Evolutionary conservation across 2,888 invertebrate species (phyloP), one percentile per base, ranked within the genome.

Genomic region (Biston betularia): DNA sequence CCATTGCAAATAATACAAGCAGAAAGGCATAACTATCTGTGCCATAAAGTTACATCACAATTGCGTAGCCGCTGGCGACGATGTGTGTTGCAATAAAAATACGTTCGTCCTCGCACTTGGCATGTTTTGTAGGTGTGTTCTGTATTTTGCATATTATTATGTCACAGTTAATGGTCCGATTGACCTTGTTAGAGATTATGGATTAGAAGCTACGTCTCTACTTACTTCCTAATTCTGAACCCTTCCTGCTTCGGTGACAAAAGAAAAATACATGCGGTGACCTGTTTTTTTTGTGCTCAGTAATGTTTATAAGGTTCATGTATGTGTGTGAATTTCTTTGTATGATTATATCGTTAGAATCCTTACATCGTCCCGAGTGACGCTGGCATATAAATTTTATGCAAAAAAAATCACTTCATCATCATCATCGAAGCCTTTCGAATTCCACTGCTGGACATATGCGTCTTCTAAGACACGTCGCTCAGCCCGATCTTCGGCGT

Each of bases 11-110:
- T 40, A 56, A 61, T 52, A 14, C 4, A 7, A 33, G 3, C 10
- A 35, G 55, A 60, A 60, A 56, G 61, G 44, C 56, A 45, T 49
- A 38, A 44, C 35, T 49, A 44, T 57, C 64, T 38, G 50, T 49
- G 59, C 53, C 48, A 24, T 59, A 53, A 54, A 14, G 9, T 65
- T 65, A 65, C 59, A 35, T 49, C 58, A 59, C 33, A 42, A 24
- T 49, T 65, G 63, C 42, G 64, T 46, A 14, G 7, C 54, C 63
- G 55, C 53, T 38, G 15, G 12, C 35, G 53, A 42, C 54, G 55
- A 57, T 42, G 35, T 24, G 63, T 50, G 49, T 50, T 45, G 50
- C 33, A 38, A 55, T 46, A 49, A 24, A 14, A 35, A 14, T 50
- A 15, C 8, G 10, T 35, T 14, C 33, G 15, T 48, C 58, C 48